Evolutionary conservation across 1,140 invertebrate species (phyloP).

Genomic region (Trichomalopsis sarcophagae): DNA sequence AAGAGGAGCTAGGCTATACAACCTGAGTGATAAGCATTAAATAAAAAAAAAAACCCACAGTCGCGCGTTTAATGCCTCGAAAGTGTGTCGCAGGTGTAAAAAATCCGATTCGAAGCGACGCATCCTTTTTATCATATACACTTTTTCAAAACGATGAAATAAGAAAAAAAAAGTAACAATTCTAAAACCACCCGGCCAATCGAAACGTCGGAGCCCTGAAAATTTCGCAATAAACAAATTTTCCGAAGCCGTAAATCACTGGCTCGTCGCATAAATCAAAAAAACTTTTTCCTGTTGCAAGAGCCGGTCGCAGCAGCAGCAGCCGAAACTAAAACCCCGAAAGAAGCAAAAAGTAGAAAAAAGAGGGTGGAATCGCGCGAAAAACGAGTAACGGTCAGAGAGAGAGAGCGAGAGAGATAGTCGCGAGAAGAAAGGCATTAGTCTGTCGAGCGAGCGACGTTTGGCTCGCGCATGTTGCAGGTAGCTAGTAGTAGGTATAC

Average conservation of each 20-base stretch:
- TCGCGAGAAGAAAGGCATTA: conserved; percentile 45
- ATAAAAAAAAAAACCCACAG: not conserved
- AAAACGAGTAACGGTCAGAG: conserved; percentile 26
- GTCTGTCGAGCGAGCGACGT: conserved; percentile 26
- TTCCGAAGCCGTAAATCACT: conserved; percentile 12
- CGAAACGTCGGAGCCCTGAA: not conserved
- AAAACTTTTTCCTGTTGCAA: conserved; percentile 6
- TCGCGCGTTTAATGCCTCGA: not conserved
- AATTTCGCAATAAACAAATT: conserved; percentile 29
- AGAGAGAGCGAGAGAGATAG: not conserved
- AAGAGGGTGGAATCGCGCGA: not conserved
- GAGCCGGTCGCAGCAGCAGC: not conserved
- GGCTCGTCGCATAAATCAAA: conserved; percentile 14
- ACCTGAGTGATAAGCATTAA: not conserved
- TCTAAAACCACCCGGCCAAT: not conserved
- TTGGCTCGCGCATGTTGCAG: conserved; percentile 3
- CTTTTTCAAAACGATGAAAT: not conserved
- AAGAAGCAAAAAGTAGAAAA: not conserved
- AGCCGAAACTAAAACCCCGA: conserved; percentile 17
- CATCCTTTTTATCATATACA: too few relatives aligned
- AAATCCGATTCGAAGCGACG: not conserved
- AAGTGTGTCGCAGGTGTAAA: not conserved
- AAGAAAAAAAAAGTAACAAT: not conserved
- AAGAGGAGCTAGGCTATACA: not conserved
- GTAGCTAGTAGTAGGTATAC: not conserved